Evolutionary conservation across 2,113 vertebrate genomes (phyloP), one percentile per base, ranked within the genome.

Genomic region (Smithornis capensis): DNA sequence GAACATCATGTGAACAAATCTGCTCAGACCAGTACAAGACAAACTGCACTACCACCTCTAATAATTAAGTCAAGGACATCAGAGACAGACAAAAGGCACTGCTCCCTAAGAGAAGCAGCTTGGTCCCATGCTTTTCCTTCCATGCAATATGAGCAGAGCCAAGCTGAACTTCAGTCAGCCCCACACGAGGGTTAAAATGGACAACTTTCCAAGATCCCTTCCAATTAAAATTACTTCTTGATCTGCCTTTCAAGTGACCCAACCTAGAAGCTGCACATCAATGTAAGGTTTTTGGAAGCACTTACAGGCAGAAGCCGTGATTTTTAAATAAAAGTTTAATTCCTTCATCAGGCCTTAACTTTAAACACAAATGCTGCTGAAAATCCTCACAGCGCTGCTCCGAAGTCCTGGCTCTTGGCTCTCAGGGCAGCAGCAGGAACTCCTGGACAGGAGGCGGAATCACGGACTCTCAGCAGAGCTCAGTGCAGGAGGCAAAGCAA

Each of bases 311-410:
- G 78, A 96, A 40, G 27, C 62, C 1, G 0, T 19, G 12, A 5
- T 83, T 96, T 97, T 97, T 95, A 96, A 97, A 97, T 96, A 97
- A 97, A 94, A 96, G 90, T 97, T 97, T 97, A 96, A 97, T 97
- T 96, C 94, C 96, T 97, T 96, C 94, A 96, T 90, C 88, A 87
- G 92, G 74, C 96, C 89, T 94, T 89, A 89, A 90, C 42, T 96
- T 97, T 79, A 88, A 94, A 95, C 95, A 97, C 65, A 95, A 93
- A 96, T n/a, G 90, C 75, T 93, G 91, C 94, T 80, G 93, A 52
- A 89, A 83, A 76, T 90, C 52, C 65, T 94, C 85, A 68, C 64
- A 17, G 45, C 1, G 1, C 76, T 84, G 67, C 76, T 84, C 62
- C 4, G 13, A 21, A 62, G 84, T 81, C 91, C 77, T n/a, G 40